Conservation (phyloP, 2,113 vertebrate species). For the Neoarius graeffei region DNA sequence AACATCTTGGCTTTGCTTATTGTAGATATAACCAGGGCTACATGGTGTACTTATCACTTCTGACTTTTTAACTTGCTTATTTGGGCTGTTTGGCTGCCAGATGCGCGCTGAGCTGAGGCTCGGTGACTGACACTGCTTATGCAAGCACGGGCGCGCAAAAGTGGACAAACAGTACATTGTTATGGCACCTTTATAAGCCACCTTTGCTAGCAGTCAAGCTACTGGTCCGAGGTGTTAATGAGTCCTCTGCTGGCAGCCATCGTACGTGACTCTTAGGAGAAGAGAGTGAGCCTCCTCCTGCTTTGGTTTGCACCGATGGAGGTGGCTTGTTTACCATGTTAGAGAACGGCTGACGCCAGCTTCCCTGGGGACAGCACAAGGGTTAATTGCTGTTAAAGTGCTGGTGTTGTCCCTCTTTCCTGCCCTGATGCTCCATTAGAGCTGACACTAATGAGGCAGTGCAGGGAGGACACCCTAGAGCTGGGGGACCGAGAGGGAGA, state of each 20-base stretch:
- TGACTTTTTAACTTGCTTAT: constrained; percentile 31
- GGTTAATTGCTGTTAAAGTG: constrained; percentile 91
- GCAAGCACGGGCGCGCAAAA: constrained; percentile 17
- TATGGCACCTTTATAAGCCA: constrained; percentile 35
- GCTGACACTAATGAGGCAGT: constrained; percentile 87
- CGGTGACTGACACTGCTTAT: constrained; percentile 26
- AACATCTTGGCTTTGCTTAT: constrained; percentile 27
- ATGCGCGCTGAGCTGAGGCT: background rate
- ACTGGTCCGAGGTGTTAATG: constrained; percentile 24
- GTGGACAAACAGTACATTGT: constrained; percentile 32
- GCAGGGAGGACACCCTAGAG: constrained; percentile 75
- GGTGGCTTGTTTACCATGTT: constrained; percentile 86
- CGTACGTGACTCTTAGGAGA: constrained; percentile 26
- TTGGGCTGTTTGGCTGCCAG: constrained; percentile 32
- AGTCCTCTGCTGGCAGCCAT: constrained; percentile 32
- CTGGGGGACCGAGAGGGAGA: constrained; percentile 70
- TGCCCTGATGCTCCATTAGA: constrained; percentile 83
- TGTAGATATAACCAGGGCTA: constrained; percentile 40
- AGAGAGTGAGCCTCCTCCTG: constrained; percentile 10
- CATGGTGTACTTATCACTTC: constrained; percentile 35
- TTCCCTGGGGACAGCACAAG: constrained; percentile 80
- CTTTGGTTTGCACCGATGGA: constrained; percentile 75
- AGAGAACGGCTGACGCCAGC: constrained; percentile 83
- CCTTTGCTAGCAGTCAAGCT: constrained; percentile 29
- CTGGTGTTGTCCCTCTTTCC: constrained; percentile 81